phyloP scores from a whole-genome alignment of 2,113 vertebrate species.

The Phyllostomus hastatus region DNA sequence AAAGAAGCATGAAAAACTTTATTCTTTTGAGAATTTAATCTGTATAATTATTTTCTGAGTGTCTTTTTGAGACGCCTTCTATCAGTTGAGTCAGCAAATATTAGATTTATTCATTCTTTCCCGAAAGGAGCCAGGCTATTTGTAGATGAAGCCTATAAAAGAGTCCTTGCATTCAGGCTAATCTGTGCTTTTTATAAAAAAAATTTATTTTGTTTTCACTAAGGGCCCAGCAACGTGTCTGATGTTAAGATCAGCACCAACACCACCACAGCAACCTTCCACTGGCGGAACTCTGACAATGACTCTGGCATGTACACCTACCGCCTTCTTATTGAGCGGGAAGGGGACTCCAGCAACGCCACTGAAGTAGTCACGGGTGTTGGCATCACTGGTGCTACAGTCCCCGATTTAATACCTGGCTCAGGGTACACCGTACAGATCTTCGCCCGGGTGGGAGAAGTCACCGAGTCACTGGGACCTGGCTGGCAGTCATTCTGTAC shows the following conservation, averaged over 20 bases:
- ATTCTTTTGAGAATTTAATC: slow-evolving; percentile 11
- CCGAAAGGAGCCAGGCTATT: background rate
- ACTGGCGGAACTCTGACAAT: slow-evolving; percentile 6
- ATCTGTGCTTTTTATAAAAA: background rate
- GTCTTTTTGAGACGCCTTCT: background rate
- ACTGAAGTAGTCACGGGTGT: accelerated
- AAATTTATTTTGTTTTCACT: background rate
- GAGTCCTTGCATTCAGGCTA: background rate
- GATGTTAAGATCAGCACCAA: slow-evolving; percentile 4
- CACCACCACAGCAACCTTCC: slow-evolving; percentile 38
- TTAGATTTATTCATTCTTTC: background rate
- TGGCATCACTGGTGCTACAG: accelerated
- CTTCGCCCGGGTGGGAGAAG: slow-evolving; percentile 70
- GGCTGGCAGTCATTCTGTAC: slow-evolving; percentile 67
- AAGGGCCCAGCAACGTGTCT: slow-evolving; percentile 62
- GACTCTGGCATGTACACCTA: slow-evolving; percentile 43
- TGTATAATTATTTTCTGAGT: background rate
- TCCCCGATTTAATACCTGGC: slow-evolving; percentile 76
- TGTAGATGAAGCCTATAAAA: background rate
- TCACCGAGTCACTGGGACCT: background rate
- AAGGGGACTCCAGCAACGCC: accelerated
- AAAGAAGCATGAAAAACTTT: background rate
- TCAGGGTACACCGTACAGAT: slow-evolving; percentile 74
- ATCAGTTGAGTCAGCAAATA: background rate
- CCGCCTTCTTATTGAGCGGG: background rate